Conservation (phyloP, 2,113 vertebrate genomes). For the Vidua macroura region DNA sequence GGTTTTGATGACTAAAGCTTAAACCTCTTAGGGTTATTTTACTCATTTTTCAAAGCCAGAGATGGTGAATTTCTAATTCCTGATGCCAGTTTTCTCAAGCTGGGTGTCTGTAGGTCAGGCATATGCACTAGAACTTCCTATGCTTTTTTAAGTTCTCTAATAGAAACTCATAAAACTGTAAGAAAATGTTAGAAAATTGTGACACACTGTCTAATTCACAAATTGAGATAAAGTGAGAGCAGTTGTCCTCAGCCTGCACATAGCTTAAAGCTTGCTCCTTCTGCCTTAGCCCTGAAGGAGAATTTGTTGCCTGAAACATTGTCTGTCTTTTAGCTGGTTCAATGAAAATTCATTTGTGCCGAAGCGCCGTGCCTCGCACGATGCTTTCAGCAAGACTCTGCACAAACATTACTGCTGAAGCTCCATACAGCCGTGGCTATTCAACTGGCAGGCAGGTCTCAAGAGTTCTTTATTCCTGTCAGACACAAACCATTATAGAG, state of each 20-base stretch:
- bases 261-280: not conserved
- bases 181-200: not conserved
- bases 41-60: not conserved
- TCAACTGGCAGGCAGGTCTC: not conserved
- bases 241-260: not conserved
- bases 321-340: not conserved
- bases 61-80: not conserved
- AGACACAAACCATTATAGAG: conserved; percentile 18
- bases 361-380: not conserved
- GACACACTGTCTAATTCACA: not conserved
- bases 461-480: conserved; percentile 15
- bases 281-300: not conserved
- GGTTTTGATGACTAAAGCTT: conserved; percentile 7
- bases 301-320: not conserved
- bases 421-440: not conserved
- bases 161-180: not conserved
- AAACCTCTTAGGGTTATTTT: not conserved
- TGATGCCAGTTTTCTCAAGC: not conserved
- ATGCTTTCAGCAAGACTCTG: not conserved
- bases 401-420: not conserved
- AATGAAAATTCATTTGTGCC: not conserved
- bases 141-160: not conserved
- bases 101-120: not conserved
- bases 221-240: not conserved
- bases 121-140: not conserved